A percentile compares a stretch with the other conserved stretches of the same genome.
Conservation (phyloP, 2,113 vertebrate species). For the Montifringilla adamsi region DNA sequence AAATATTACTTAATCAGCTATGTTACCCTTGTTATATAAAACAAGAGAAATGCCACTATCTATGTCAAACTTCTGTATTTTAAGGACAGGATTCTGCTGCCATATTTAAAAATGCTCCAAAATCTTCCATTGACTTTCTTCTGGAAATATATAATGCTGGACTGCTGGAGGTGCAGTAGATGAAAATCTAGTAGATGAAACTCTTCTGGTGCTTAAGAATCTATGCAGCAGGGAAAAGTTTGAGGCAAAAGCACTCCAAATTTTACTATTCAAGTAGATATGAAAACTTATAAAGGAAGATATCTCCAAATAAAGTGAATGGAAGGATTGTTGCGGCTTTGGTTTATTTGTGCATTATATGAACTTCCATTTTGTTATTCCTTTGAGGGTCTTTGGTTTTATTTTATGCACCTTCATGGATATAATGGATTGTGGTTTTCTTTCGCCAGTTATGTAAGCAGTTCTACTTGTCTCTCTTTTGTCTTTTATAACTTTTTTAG, state of each 20-base stretch:
- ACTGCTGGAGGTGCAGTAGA: background rate
- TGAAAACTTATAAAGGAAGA: background rate
- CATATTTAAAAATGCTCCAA: background rate
- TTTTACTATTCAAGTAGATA: background rate
- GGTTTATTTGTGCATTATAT: background rate
- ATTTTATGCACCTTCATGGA: background rate
- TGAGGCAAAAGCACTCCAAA: background rate
- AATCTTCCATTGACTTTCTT: background rate
- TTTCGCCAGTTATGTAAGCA: background rate
- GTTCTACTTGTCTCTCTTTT: background rate
- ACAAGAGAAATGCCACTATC: background rate
- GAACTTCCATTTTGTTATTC: background rate
- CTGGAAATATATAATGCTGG: background rate
- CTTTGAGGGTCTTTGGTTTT: background rate
- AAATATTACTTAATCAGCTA: accelerated
- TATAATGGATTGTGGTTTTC: background rate
- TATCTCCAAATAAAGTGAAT: background rate
- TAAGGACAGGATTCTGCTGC: background rate
- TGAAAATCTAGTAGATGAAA: background rate
- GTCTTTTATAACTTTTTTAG: background rate
- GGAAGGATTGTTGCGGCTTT: background rate
- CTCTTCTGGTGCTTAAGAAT: background rate
- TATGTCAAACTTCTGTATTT: background rate
- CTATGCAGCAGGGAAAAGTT: background rate
- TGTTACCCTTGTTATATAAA: background rate